These are phyloP conservation scores for Osmerus eperlanus DNA, from an alignment of 2,113 vertebrate genomes.

Conservation along the genomic window DNA sequence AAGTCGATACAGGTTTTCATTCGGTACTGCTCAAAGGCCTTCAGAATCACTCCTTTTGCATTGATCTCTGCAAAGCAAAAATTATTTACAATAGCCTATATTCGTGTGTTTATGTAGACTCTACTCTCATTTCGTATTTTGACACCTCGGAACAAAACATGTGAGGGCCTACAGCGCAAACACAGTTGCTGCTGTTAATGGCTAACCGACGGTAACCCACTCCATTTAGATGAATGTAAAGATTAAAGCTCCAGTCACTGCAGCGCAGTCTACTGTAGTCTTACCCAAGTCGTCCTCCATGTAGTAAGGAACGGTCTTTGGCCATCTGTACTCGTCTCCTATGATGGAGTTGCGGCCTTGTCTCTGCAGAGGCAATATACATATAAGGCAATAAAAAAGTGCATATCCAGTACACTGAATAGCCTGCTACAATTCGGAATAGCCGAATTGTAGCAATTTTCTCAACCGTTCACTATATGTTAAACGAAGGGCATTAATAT, in stretches of 20 bases:
- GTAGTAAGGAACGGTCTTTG: conserved; percentile 82
- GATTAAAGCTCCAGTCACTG: background rate
- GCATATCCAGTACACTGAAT: background rate
- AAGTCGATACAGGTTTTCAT: conserved; percentile 95
- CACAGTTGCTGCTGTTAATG: background rate
- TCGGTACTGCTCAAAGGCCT: conserved; percentile 90
- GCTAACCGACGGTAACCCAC: conserved; percentile 8
- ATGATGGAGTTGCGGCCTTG: conserved; percentile 82
- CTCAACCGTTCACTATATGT: background rate
- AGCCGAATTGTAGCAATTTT: too few relatives aligned
- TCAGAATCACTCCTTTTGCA: conserved; percentile 87
- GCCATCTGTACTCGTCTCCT: conserved; percentile 85
- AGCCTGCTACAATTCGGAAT: background rate
- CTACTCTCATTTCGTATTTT: too few relatives aligned
- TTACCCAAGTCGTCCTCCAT: conserved; percentile 86
- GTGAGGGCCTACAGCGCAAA: too few relatives aligned
- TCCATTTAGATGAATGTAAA: too few relatives aligned
- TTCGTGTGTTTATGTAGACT: too few relatives aligned
- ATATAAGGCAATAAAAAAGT: background rate
- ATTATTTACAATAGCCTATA: background rate
- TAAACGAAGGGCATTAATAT: too few relatives aligned
- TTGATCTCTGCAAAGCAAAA: conserved; percentile 79
- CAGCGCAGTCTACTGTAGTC: background rate
- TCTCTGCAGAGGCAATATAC: conserved; percentile 33
- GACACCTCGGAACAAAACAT: too few relatives aligned